Percentiles rank a stretch among this genome's conserved stretches.
These are phyloP conservation scores for Hypsopygia costalis DNA, from an alignment of 2,888 invertebrate species.

Conservation along the genomic window DNA sequence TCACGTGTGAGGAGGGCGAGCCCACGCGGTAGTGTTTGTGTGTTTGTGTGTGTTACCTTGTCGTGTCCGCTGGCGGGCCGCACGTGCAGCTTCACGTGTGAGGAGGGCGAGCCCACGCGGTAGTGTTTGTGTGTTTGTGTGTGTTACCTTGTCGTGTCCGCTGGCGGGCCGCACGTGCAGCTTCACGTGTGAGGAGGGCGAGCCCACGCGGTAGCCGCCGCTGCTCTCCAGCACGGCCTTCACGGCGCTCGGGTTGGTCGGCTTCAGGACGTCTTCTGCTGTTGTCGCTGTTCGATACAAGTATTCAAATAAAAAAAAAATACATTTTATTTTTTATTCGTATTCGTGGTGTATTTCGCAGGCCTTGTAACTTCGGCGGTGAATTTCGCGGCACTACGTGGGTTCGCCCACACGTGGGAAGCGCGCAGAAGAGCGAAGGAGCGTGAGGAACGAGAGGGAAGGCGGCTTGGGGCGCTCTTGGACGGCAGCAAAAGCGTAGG, in stretches of 20 bases:
- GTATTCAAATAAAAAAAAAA: no score
- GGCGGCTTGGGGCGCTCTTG: no score
- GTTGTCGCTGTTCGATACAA: constrained; percentile 31
- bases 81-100: constrained; percentile 35
- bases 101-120: constrained; percentile 51
- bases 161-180: constrained; percentile 62
- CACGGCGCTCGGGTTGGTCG: constrained; percentile 86
- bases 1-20: constrained; percentile 35
- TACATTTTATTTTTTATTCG: no score
- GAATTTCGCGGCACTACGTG: no score
- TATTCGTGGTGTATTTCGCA: no score
- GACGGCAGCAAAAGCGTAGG: no score
- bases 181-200: constrained; percentile 34
- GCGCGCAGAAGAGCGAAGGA: no score
- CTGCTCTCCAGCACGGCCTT: constrained; percentile 80
- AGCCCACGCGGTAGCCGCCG: constrained; percentile 47
- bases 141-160: constrained; percentile 75
- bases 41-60: constrained; percentile 56
- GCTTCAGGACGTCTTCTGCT: constrained; percentile 82
- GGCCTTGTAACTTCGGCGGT: no score
- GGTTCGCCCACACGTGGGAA: no score
- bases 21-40: constrained; percentile 40
- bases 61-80: constrained; percentile 73
- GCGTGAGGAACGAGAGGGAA: no score
- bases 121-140: no score